phyloP scores from a whole-genome alignment of 1,140 invertebrate genomes.

The Hyposmocoma kahamanoa region DNA sequence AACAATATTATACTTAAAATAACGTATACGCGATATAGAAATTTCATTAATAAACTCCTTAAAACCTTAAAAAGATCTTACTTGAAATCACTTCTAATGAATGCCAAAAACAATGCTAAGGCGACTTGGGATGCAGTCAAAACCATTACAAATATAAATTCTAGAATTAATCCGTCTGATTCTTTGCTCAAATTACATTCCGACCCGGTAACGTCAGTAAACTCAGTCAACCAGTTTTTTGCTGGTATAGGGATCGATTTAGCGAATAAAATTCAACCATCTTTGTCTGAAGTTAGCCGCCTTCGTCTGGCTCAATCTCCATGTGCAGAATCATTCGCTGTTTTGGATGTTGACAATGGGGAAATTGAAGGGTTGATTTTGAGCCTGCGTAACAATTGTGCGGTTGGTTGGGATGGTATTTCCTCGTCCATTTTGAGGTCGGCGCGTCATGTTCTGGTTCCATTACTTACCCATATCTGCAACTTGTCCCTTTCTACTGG shows the following conservation, averaged over 20 bases:
- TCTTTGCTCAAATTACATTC: neutral
- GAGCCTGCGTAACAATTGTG: too few species aligned
- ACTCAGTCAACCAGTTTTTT: neutral
- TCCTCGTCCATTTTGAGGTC: too few species aligned
- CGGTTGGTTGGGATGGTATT: too few species aligned
- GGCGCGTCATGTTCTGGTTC: too few species aligned
- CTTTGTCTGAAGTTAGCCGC: neutral
- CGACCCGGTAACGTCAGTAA: neutral
- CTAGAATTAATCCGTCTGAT: neutral
- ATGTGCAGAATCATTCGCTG: neutral
- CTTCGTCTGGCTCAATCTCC: neutral
- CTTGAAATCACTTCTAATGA: too few species aligned
- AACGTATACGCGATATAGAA: conserved; percentile 5
- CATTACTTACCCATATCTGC: too few species aligned
- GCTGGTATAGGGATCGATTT: neutral
- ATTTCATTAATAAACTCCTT: neutral
- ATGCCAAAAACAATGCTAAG: too few species aligned
- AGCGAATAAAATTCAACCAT: neutral
- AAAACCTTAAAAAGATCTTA: neutral
- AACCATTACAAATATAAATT: neutral
- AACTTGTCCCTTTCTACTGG: too few species aligned
- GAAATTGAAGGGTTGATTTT: neutral
- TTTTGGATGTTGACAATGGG: neutral
- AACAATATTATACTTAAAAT: neutral
- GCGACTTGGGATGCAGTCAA: too few species aligned